phyloP scores from a whole-genome alignment of 2,888 invertebrate genomes.

The Onthophagus sagittarius region DNA sequence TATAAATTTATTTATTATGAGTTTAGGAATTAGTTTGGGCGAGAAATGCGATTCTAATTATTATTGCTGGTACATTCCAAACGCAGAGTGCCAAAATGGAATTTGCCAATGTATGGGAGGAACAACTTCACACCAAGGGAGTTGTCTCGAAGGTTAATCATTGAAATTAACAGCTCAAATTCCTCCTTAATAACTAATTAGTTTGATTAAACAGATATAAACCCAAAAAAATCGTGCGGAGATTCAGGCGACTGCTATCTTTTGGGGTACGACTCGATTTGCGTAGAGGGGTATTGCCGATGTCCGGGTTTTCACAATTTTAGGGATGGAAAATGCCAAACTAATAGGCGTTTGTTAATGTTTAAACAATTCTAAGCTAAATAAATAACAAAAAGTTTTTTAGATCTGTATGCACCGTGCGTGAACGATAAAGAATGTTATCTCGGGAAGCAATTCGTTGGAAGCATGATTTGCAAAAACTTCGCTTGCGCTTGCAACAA shows the following conservation, averaged over 20 bases:
- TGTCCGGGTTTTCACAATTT: not conserved
- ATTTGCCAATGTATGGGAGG: not conserved
- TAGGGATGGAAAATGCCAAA: not conserved
- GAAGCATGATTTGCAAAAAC: not conserved
- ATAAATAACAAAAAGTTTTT: not conserved
- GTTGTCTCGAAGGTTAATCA: not conserved
- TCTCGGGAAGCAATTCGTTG: not conserved
- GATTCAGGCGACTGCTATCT: not conserved
- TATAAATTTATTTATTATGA: too few species aligned
- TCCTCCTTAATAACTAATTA: not conserved
- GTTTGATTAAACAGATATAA: not conserved
- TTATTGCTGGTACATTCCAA: not conserved
- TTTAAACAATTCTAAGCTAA: not conserved
- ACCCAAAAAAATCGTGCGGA: not conserved
- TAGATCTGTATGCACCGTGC: not conserved
- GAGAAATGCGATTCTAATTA: not conserved
- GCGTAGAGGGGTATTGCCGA: not conserved
- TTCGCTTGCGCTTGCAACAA: not conserved
- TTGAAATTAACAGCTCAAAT: not conserved
- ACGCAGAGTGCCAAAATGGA: not conserved
- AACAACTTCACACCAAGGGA: not conserved
- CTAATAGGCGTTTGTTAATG: not conserved
- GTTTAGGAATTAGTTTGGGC: not conserved
- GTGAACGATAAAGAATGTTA: not conserved
- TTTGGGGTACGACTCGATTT: not conserved